Percentiles rank a stretch among this genome's conserved stretches.
Conservation (phyloP, 2,113 vertebrate species). For the Rhynchopsitta pachyrhyncha region DNA sequence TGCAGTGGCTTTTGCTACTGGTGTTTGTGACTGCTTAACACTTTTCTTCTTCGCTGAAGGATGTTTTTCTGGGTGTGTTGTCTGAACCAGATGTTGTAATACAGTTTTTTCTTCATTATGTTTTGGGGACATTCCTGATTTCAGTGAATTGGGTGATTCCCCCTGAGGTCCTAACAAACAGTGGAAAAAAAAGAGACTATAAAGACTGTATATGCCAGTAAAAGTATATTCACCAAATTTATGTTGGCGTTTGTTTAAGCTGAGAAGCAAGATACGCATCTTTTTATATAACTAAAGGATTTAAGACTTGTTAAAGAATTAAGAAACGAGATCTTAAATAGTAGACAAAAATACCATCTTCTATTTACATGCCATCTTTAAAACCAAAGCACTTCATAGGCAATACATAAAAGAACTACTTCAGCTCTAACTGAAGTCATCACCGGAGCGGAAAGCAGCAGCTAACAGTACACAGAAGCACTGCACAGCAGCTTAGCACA, state of each 20-base stretch:
- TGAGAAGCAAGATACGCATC: not conserved
- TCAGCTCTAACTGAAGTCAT: not conserved
- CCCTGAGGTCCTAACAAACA: slow-evolving; percentile 77
- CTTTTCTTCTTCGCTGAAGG: slow-evolving; percentile 78
- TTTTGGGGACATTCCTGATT: slow-evolving; percentile 81
- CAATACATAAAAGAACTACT: not conserved
- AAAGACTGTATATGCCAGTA: not conserved
- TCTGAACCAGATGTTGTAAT: slow-evolving; percentile 67
- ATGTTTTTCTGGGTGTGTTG: slow-evolving; percentile 62
- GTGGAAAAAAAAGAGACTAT: slow-evolving; percentile 29
- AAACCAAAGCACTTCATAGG: not conserved
- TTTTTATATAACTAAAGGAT: not conserved
- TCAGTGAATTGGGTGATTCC: slow-evolving; percentile 74
- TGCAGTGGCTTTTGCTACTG: slow-evolving; percentile 71
- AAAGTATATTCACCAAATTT: not conserved
- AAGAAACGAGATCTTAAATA: not conserved
- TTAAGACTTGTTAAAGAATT: not conserved
- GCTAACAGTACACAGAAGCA: not conserved
- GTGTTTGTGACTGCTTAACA: slow-evolving; percentile 68
- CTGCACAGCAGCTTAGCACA: not conserved
- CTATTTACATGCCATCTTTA: not conserved
- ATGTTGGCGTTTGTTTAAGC: not conserved
- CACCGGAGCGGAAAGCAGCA: not conserved
- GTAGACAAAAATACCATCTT: not conserved
- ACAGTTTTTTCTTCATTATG: slow-evolving; percentile 82